A percentile compares a stretch with the other conserved stretches of the same genome.
phyloP scores from a whole-genome alignment of 2,888 invertebrate genomes.

The Drosophila maculinotata region DNA sequence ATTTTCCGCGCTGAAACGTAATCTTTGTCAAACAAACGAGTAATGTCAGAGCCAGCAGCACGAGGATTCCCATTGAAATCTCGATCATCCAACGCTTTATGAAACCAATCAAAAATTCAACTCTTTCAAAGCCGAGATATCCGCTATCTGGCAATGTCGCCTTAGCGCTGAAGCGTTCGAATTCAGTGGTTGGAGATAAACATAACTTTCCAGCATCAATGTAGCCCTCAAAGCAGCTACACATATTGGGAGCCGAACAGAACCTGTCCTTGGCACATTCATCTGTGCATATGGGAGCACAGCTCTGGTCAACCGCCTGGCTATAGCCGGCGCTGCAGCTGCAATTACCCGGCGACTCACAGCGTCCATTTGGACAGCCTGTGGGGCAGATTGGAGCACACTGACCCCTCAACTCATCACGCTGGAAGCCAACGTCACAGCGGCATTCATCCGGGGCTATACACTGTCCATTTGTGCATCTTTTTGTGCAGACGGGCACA shows the following conservation, averaged over 20 bases:
- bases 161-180: background rate
- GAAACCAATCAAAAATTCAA: background rate
- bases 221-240: conserved; percentile 1
- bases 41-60: background rate
- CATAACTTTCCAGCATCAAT: background rate
- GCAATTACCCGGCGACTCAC: conserved; percentile 8
- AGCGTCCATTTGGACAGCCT: conserved; percentile 21
- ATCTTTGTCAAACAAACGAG: background rate
- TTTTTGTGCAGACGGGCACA: conserved; percentile 16
- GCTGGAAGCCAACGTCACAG: conserved; percentile 11
- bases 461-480: conserved; percentile 14
- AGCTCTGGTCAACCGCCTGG: background rate
- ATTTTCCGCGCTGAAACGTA: too few relatives aligned
- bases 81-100: background rate
- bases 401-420: background rate
- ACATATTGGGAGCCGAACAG: conserved; percentile 20
- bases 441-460: conserved; percentile 3
- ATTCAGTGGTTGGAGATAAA: background rate
- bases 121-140: background rate
- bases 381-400: conserved; percentile 11
- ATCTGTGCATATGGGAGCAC: conserved; percentile 6
- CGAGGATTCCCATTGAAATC: background rate
- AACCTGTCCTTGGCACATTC: conserved; percentile 3
- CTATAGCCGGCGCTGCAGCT: conserved; percentile 10
- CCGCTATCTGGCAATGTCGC: background rate